Base-by-base conservation (phyloP, 2,888 invertebrate species). In the Thymelicus sylvestris region DNA sequence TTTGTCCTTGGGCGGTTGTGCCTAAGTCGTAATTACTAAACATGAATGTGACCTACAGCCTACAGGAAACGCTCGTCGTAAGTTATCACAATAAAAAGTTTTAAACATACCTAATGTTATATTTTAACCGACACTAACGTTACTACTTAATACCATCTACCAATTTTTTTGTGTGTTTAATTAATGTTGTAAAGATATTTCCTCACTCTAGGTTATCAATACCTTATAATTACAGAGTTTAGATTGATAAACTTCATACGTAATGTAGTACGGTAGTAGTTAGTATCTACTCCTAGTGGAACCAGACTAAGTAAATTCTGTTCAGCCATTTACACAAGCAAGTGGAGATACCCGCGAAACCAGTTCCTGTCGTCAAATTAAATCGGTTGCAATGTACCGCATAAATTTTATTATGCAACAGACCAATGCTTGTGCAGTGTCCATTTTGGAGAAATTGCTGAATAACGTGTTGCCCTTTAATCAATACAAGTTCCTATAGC, bases 381-480 rank as follows among this genome's bases (percentile, higher is more conserved):
- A 78, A 76, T 74, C 75, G 65, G 71, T 74, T 77, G 77, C 78
- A 74, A 12, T 66, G 66, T 57, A 65, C 59, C 47, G 48, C 72
- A 72, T 67, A 60, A 68, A 72, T 68, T 77, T 73, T 50, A 72
- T 87, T 87, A 81, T 64, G 64, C 69, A 69, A 68, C 57, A 24
- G 55, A 24, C 47, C 63, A 31, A 38, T 69, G 69, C 66, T 72
- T 71, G 74, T 77, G 75, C 77, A 75, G 75, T n/a, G 48, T 73
- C 77, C 81, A 78, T 86, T 86, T 88, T 78, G 83, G 85, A 81
- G 85, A 87, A 87, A 87, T 83, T 83, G 78, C 76, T 72, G 75
- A 15, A 77, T 88, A 86, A 81, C 76, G 77, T 82, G 39, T 38
- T 67, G 60, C 72, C 72, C 74, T 73, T 74, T 76, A 78, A 75